A percentile compares a stretch with the other conserved stretches of the same genome.
These are phyloP conservation scores for Gadus macrocephalus DNA, from an alignment of 2,113 vertebrate genomes.

Conservation along the genomic window DNA sequence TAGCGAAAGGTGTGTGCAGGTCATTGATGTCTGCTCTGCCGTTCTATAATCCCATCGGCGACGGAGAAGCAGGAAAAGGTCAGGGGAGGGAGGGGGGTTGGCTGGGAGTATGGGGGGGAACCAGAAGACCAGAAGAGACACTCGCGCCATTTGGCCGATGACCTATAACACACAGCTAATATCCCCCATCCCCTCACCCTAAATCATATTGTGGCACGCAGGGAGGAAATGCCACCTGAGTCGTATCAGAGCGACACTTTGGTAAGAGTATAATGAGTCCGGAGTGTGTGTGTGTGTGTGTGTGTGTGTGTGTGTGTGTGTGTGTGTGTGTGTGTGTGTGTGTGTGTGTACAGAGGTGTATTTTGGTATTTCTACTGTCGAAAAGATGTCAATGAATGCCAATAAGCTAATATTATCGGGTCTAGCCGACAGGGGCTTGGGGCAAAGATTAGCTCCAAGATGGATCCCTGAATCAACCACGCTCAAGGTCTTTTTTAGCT, in stretches of 20 bases:
- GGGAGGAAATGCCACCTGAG: too few relatives aligned
- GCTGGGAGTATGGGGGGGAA: not conserved
- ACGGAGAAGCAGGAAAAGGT: slow-evolving; percentile 67
- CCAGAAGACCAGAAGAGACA: slow-evolving; percentile 38
- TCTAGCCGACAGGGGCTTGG: too few relatives aligned
- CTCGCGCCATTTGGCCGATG: slow-evolving; percentile 66
- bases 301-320: too few relatives aligned
- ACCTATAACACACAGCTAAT: slow-evolving; percentile 68
- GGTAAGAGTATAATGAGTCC: too few relatives aligned
- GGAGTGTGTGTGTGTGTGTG: not conserved
- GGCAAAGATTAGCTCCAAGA: too few relatives aligned
- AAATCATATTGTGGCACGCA: not conserved
- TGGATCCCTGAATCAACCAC: too few relatives aligned
- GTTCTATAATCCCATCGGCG: slow-evolving; percentile 61
- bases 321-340: not conserved
- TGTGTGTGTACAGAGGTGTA: too few relatives aligned
- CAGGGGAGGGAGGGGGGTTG: slow-evolving; percentile 54
- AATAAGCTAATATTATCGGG: too few relatives aligned
- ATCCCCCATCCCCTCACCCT: slow-evolving; percentile 42
- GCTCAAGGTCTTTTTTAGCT: too few relatives aligned
- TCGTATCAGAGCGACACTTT: too few relatives aligned
- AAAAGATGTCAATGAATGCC: too few relatives aligned
- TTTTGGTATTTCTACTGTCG: too few relatives aligned
- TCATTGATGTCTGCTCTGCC: slow-evolving; percentile 68
- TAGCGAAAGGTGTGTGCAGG: slow-evolving; percentile 41